These are phyloP conservation scores for Cyphomyrus discorhynchus DNA, from an alignment of 2,113 vertebrate genomes.

Conservation along the genomic window DNA sequence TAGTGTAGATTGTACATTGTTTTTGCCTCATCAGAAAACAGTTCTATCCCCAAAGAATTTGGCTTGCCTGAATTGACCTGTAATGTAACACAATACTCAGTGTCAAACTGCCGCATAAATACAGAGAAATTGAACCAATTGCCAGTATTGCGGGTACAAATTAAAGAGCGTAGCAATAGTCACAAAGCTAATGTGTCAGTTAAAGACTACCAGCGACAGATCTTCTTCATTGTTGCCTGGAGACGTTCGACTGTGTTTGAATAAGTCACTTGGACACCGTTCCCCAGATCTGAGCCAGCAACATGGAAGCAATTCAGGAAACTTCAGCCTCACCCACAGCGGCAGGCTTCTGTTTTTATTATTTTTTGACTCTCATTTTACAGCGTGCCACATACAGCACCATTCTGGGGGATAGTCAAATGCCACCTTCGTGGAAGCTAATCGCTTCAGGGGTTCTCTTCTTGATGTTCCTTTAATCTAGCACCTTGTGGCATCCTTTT, in stretches of 20 bases:
- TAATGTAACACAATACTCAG: neutral
- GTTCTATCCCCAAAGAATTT: neutral
- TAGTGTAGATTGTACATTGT: neutral
- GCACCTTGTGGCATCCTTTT: neutral
- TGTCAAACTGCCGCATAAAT: neutral
- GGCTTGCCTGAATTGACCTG: neutral
- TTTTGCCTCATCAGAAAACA: neutral
- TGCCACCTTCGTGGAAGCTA: neutral
- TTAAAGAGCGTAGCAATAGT: neutral
- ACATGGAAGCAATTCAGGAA: constrained; percentile 9
- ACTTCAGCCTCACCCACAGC: neutral
- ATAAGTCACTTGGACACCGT: neutral
- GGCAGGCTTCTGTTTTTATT: neutral
- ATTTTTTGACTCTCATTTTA: neutral
- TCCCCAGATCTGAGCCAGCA: neutral
- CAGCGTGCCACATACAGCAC: neutral
- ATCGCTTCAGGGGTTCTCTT: neutral
- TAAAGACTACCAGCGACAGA: neutral
- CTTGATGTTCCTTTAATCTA: neutral
- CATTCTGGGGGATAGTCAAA: neutral
- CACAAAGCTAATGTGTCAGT: neutral
- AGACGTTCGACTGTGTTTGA: neutral
- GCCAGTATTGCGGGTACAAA: neutral
- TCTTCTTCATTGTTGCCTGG: neutral
- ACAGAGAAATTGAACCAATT: neutral